Percentiles rank a stretch among this genome's conserved stretches.
These are phyloP conservation scores for Oconnorella tubifera DNA, from an alignment of 2,888 invertebrate genomes.

Conservation along the genomic window DNA sequence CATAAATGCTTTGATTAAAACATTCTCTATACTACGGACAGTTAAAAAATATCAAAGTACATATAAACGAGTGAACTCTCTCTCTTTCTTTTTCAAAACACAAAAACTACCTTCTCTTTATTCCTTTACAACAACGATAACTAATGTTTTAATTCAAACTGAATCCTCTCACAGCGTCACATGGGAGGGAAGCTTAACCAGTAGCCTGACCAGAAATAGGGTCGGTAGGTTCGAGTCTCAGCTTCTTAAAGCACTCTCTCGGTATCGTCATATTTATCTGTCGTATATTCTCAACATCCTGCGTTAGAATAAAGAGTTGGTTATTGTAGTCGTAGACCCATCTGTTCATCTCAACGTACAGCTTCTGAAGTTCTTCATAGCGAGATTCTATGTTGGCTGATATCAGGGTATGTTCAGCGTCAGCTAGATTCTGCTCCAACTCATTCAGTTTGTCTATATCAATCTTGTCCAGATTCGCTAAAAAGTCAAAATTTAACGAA, in stretches of 20 bases:
- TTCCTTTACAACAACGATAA: no score
- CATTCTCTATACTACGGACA: no score
- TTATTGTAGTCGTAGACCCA: slow-evolving; percentile 39
- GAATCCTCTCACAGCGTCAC: no score
- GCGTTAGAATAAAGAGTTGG: slow-evolving; percentile 42
- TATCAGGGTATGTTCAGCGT: slow-evolving; percentile 44
- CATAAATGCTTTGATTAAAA: no score
- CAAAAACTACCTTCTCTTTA: no score
- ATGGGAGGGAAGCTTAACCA: no score
- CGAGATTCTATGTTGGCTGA: slow-evolving; percentile 46
- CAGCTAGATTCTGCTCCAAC: slow-evolving; percentile 52
- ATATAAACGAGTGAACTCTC: no score
- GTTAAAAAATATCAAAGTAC: no score
- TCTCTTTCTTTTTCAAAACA: no score
- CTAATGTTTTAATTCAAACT: no score
- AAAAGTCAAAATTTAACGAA: no score
- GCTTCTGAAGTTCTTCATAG: slow-evolving; percentile 38
- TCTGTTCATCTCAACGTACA: slow-evolving; percentile 21
- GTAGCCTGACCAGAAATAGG: neutral
- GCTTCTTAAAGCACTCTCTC: slow-evolving; percentile 42
- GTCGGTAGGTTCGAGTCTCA: slow-evolving; percentile 31
- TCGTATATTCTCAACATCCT: slow-evolving; percentile 48
- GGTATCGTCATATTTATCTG: slow-evolving; percentile 51
- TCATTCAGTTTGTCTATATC: slow-evolving; percentile 51
- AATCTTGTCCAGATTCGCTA: slow-evolving; percentile 40